Base-by-base conservation (phyloP, 2,113 vertebrate species). In the Turnix velox region DNA sequence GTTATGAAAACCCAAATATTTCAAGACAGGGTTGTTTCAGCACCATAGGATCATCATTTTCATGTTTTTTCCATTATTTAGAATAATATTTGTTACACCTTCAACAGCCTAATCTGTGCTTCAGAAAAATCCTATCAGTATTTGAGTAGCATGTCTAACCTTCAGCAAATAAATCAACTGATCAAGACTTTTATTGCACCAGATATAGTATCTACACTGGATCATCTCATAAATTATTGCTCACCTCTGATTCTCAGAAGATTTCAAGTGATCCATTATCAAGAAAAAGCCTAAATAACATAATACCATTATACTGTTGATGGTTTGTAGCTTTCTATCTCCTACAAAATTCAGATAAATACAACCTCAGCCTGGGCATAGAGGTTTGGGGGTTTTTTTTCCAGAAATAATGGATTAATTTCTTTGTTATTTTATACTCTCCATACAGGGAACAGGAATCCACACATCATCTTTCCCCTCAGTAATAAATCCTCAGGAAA, bases 221-320 rank as follows among this genome's bases (percentile, higher is more conserved):
- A 91, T 35, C 49, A 24, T 19, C 62, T 82, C 69, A 86, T 93
- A 51, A 84, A 92, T 95, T 84, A 95, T 69, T 88, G 42, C 73
- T 87, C 61, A 42, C 16, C 33, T 79, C 73, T 54, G 57, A 61
- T 54, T 75, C 81, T 76, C 84, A 54, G 25, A 49, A 42, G 69
- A 75, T 69, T 72, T 10, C 61, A 18, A 89, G 65, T 22, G n/a
- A 77, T 14, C 66, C 48, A 66, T 86, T 91, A 92, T 15, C 84
- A 82, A 54, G 30, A 27, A 88, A 72, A 81, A 84, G 57, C 31
- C 33, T 89, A 82, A 82, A 59, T 87, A 88, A 88, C 31, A 0
- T 25, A 85, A 54, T 19, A 11, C 4, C 55, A n/a, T 75, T 49
- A n/a, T 42, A 51, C 58, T n/a, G 78, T 22, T 85, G 55, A 83